A percentile compares a stretch with the other conserved stretches of the same genome.
Evolutionary conservation across 2,113 vertebrate genomes (phyloP).

Genomic region (Pseudorectes ferrugineus): DNA sequence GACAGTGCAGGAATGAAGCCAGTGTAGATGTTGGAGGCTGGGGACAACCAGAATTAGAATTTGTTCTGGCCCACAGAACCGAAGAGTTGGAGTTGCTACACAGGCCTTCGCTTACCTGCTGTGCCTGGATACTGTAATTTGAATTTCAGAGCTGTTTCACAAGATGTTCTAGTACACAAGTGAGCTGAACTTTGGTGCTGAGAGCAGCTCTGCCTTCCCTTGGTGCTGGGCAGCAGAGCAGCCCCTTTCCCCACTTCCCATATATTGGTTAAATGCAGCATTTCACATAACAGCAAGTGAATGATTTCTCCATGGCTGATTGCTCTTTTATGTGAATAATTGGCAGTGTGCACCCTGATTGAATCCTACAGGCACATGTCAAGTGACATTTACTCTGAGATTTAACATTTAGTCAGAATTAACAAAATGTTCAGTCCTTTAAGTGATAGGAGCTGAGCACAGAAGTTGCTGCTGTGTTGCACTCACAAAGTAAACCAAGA

Average conservation of each 20-base stretch:
- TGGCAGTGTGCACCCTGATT: background rate
- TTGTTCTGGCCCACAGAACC: background rate
- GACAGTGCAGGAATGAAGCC: background rate
- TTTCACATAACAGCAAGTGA: background rate
- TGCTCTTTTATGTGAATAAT: conserved; percentile 40
- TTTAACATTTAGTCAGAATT: background rate
- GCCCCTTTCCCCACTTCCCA: background rate
- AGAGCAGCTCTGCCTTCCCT: background rate
- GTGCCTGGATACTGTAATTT: background rate
- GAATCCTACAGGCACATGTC: background rate
- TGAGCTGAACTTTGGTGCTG: background rate
- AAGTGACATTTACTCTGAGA: conserved; percentile 24
- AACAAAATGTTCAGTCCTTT: background rate
- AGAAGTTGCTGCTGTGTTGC: background rate
- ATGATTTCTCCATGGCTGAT: background rate
- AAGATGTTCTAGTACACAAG: background rate
- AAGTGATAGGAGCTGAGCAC: background rate
- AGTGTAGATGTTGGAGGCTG: background rate
- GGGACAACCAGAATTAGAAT: background rate
- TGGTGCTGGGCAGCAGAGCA: background rate
- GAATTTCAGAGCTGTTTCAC: background rate
- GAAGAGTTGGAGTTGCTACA: background rate
- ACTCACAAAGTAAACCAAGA: background rate
- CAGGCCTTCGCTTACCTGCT: background rate
- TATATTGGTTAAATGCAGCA: background rate